Base-by-base conservation (phyloP, 2,888 invertebrate species). In the Coenonympha glycerion region DNA sequence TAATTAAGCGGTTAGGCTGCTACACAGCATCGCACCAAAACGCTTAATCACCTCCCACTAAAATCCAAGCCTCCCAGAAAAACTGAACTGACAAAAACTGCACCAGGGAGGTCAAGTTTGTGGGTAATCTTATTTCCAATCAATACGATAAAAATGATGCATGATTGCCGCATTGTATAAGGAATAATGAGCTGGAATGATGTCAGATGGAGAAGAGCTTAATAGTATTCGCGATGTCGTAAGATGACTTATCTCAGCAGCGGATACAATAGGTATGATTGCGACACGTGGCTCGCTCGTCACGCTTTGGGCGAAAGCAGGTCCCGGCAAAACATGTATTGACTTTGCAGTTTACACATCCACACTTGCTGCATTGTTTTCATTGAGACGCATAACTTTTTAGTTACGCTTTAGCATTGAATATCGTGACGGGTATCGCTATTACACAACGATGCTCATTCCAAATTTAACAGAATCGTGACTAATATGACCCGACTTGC, bases 271-370 rank as follows among this genome's bases (percentile, higher is more conserved):
- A 76, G 80, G 73, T 68, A 68, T 69, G 74, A 73, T 64, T 84
- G 80, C 75, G 76, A 83, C 79, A 84, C 77, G 73, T 69, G 69
- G 71, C 71, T 73, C 72, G 70, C 76, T 78, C 79, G 76, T 73
- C 77, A 84, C 79, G 76, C 80, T 73, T 76, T 76, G 78, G 83
- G 85, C 84, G 85, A 86, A 87, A 86, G 85, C 78, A 69, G 72
- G 70, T 70, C 61, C 72, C 67, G 63, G 66, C 70, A 67, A 70
- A 69, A 71, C 71, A 71, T 69, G 70, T 73, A 79, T 79, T 68
- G 74, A 49, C 49, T 53, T 52, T 22, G 66, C 70, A 49, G 47
- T 53, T 53, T 15, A 68, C 70, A 74, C 71, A 68, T 64, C 66
- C 66, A 68, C 72, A 69, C 67, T 65, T 62, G 62, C 63, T 30